Evolutionary conservation across 2,888 invertebrate species (phyloP), one percentile per base, ranked within the genome.

Genomic region (Crocallis elinguaria): DNA sequence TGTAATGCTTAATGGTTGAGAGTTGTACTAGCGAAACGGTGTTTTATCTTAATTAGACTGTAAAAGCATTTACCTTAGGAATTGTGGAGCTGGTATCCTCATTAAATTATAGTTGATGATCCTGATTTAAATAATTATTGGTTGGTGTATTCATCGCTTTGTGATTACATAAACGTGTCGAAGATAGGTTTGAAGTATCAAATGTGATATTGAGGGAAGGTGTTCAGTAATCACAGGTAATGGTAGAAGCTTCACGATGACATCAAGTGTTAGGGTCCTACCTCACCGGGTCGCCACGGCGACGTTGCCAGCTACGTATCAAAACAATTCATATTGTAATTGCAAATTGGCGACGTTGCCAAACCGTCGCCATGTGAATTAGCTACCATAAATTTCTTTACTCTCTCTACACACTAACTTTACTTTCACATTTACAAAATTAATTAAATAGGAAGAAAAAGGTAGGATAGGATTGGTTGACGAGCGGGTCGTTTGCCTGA

Each of bases 1-100:
- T 76, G 66, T 57, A 65, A 9, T 60, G 62, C 42, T 45, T 49
- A 49, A 45, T 50, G 44, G 21, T n/a, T 8, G 19, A 12, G 21
- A 29, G 38, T 51, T 38, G 53, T 56, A 60, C 55, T 46, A 39
- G 37, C 43, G 44, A 39, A 29, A 43, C 41, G 32, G 37, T 43
- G 50, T 42, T 36, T 60, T 64, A 64, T 61, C 61, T 58, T 29
- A 17, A 52, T 19, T 48, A 45, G 37, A 55, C 45, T 42, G 41
- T 37, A 17, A 21, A 19, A 3, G 4, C 33, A 14, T 27, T 35
- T 13, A 13, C 36, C 36, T 37, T 46, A 45, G 25, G 23, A 35
- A 42, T 25, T 19, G 12, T 25, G 32, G 13, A 30, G 42, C 14
- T 3, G 23, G 36, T 16, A 48, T 48, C 25, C 41, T 30, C 46